A percentile compares a stretch with the other conserved stretches of the same genome.
These are phyloP conservation scores for Oostethus manadensis DNA, from an alignment of 2,113 vertebrate species.

Conservation along the genomic window DNA sequence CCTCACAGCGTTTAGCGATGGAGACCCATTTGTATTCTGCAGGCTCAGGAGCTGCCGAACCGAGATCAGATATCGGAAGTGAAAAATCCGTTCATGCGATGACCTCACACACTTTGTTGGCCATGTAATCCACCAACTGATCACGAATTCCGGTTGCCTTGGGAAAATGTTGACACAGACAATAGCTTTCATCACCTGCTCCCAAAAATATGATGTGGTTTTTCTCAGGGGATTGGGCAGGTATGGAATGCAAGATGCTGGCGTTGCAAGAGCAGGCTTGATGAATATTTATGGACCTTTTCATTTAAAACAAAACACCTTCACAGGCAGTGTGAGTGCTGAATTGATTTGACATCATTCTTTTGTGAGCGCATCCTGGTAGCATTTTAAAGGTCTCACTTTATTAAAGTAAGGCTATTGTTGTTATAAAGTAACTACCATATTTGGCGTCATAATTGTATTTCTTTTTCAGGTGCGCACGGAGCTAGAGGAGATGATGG, in stretches of 20 bases:
- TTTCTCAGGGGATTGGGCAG: conserved; percentile 43
- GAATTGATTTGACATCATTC: conserved; percentile 22
- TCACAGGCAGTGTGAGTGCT: conserved; percentile 23
- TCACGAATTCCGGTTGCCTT: conserved; percentile 36
- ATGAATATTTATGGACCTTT: conserved; percentile 56
- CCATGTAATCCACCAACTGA: conserved; percentile 53
- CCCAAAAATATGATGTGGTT: conserved; percentile 48
- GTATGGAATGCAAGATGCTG: conserved; percentile 55
- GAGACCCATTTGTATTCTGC: conserved; percentile 38
- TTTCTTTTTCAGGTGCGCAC: conserved; percentile 69
- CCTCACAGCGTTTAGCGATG: neutral
- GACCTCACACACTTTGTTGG: conserved; percentile 51
- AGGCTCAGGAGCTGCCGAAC: conserved; percentile 20
- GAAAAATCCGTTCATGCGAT: conserved; percentile 54
- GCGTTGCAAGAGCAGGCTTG: conserved; percentile 35
- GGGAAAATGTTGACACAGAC: conserved; percentile 54
- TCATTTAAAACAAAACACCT: conserved; percentile 33
- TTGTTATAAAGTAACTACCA: neutral
- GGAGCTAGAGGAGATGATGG: conserved; percentile 83
- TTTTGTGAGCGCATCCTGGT: conserved; percentile 2
- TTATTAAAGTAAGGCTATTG: neutral
- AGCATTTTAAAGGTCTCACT: neutral
- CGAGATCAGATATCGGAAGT: conserved; percentile 43
- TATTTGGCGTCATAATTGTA: neutral
- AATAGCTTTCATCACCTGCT: conserved; percentile 49